Base-by-base conservation (phyloP, 2,888 invertebrate genomes). In the Oegoconia quadripuncta region DNA sequence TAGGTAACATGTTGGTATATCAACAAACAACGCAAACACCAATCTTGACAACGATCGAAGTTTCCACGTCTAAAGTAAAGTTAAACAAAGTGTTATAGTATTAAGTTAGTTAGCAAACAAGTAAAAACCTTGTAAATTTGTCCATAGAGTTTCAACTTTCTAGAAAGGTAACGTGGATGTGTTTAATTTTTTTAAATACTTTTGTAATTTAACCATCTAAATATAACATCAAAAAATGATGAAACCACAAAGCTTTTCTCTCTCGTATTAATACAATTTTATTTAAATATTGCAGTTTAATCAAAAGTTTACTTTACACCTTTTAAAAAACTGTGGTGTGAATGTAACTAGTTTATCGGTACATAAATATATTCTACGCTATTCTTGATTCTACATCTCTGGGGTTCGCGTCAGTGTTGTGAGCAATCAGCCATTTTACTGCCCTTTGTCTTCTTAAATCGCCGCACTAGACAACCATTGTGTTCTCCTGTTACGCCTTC, bases 381-480 rank as follows among this genome's bases (percentile, higher is more conserved):
- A 37, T 45, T 48, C 29, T 29, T 50, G 47, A 41, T 42, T 54
- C 46, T 51, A 51, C 55, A 54, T 55, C 50, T 50, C 57, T 41
- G 13, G 38, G 28, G 50, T 53, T 58, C 54, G 64, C 64, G 67
- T 69, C 70, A 65, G 71, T 74, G 77, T 76, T 74, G 81, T 69
- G 74, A 67, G 77, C 79, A 82, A 83, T 84, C 82, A 78, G 64
- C 69, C 73, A 62, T 78, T 86, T 84, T 83, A 86, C 83, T 80
- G 78, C 74, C 74, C 86, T 86, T 86, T 86, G 86, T 86, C 82
- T 84, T 80, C 76, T 78, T 78, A 82, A 83, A 81, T 83, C 74
- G 74, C 61, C 55, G 70, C 64, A 51, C 64, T 65, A 78, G 64
- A 79, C 77, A 76, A 75, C 78, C 53, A 31, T 31, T 12, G 2